Conservation (phyloP, 2,888 invertebrate species). For the Lamproptera curius region DNA sequence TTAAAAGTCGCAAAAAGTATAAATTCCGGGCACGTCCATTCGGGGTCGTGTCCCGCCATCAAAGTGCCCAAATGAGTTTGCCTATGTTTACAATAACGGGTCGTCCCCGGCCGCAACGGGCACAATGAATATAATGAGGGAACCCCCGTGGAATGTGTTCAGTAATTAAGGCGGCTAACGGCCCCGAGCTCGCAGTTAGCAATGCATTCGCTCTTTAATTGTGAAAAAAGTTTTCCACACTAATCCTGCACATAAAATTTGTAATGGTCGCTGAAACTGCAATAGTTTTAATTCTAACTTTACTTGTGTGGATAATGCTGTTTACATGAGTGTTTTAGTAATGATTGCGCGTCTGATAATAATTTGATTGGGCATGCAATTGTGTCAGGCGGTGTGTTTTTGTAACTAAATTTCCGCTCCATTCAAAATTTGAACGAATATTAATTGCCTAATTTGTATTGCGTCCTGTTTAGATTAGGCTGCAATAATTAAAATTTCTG, state of each 20-base stretch:
- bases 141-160: constrained; percentile 44
- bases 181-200: constrained; percentile 12
- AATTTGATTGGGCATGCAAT: constrained; percentile 4
- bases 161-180: constrained; percentile 39
- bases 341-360: not conserved
- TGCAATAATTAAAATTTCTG: too few relatives aligned
- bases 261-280: not conserved
- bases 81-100: constrained; percentile 52
- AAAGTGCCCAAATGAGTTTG: constrained; percentile 57
- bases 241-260: not conserved
- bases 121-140: constrained; percentile 46
- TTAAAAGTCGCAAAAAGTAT: constrained; percentile 43
- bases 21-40: constrained; percentile 43
- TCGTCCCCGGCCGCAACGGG: constrained; percentile 30
- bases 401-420: too few relatives aligned
- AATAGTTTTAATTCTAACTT: not conserved
- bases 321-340: not conserved
- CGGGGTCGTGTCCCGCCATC: constrained; percentile 35
- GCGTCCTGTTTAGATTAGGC: too few relatives aligned
- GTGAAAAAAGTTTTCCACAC: constrained; percentile 1
- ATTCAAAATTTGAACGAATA: too few relatives aligned
- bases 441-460: too few relatives aligned
- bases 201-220: constrained; percentile 15
- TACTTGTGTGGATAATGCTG: not conserved
- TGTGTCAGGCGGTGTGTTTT: too few relatives aligned